Base-by-base conservation (phyloP, 1,140 invertebrate species). In the Nasonia giraulti region DNA sequence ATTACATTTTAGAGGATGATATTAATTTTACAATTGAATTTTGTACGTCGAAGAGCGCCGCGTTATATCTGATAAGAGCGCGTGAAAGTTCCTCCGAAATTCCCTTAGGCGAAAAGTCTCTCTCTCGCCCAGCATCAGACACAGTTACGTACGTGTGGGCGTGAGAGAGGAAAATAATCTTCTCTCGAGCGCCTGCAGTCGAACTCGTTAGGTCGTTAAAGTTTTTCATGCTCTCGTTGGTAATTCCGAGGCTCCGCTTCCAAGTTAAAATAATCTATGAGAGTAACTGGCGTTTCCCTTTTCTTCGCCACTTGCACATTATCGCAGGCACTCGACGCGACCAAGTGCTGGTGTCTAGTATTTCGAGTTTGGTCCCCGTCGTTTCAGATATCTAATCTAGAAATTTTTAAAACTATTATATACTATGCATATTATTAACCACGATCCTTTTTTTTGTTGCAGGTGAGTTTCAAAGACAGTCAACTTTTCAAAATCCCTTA, bases 201-300 rank as follows among this genome's bases (percentile, higher is more conserved):
- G 50, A 68, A 68, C 50, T 79, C 77, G 55, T 79, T 68, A 71
- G 44, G 62, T 80, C 66, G 79, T 80, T 80, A 44, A 80, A 71
- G 66, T 44, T 80, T 80, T 80, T 80, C 79, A 69, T n/a, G 37
- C 79, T 12, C 40, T 62, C 40, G 10, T 44, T 71, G 62, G 66
- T 27, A 55, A 23, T 73, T 80, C 8, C 71, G 20, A 80, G 47
- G 37, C 40, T 71, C 66, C 27, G 71, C 7, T 47, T 73, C 10
- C 37, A 31, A 71, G 66, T 71, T 80, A 73, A 80, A 80, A 80
- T 80, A 80, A 71, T 80, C 79, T 73, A 31, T 11, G 17, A 40
- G 33, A 37, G 47, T 20, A 23, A 8, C 33, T 27, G 37, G 27
- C 10, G 40, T 40, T 44, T 33, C 73, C 73, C 14, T 75, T 75